A percentile compares a stretch with the other conserved stretches of the same genome.
These are phyloP conservation scores for Poeciliopsis turrubarensis DNA, from an alignment of 2,113 vertebrate genomes.

Conservation along the genomic window DNA sequence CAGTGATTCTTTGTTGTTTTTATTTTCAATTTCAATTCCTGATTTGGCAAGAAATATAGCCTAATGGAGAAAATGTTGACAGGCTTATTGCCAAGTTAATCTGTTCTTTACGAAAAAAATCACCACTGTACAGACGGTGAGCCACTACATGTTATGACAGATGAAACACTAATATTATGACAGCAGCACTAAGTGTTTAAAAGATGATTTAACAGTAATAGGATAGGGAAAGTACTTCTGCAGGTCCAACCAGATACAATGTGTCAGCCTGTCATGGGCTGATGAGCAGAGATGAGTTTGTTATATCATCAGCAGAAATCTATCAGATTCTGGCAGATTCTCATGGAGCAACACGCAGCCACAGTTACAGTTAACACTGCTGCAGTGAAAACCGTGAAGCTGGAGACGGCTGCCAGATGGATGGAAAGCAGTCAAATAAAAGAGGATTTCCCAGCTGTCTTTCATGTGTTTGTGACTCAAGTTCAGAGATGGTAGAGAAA, in stretches of 20 bases:
- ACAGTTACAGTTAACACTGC: background rate
- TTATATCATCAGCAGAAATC: constrained; percentile 23
- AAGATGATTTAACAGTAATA: constrained; percentile 52
- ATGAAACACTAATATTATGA: constrained; percentile 71
- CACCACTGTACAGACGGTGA: constrained; percentile 35
- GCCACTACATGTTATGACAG: constrained; percentile 66
- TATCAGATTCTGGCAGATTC: constrained; percentile 24
- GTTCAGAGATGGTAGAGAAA: background rate
- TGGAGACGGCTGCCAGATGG: background rate
- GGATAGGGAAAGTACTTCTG: constrained; percentile 33
- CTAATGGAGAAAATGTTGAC: constrained; percentile 18
- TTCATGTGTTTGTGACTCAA: constrained; percentile 9
- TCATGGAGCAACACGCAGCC: constrained; percentile 7
- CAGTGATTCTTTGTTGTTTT: constrained; percentile 3
- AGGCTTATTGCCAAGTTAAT: constrained; percentile 40
- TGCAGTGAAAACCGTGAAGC: background rate
- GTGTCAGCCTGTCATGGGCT: constrained; percentile 15
- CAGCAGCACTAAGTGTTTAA: constrained; percentile 55
- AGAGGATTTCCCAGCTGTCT: background rate
- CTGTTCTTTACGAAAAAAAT: constrained; percentile 15
- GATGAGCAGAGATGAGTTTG: constrained; percentile 34
- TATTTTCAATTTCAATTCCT: background rate
- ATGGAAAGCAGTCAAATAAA: constrained; percentile 21
- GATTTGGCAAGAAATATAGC: background rate
- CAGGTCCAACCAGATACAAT: constrained; percentile 54